Percentiles rank a stretch among this genome's conserved stretches.
phyloP scores from a whole-genome alignment of 1,140 invertebrate genomes.

The Prorops nasuta region DNA sequence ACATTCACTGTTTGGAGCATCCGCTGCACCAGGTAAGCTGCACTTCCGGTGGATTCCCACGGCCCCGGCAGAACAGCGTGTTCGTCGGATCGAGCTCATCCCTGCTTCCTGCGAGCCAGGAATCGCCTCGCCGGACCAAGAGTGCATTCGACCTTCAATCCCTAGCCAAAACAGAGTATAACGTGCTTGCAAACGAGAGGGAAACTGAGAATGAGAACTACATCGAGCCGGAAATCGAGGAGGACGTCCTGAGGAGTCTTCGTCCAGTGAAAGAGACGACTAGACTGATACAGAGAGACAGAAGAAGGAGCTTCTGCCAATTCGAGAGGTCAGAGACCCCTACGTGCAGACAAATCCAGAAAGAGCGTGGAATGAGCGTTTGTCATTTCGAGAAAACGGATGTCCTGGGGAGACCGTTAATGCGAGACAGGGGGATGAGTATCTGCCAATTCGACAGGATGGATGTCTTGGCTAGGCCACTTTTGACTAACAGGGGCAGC shows the following conservation, averaged over 20 bases:
- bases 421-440: slow-evolving; percentile 41
- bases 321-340: background rate
- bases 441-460: slow-evolving; percentile 43
- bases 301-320: background rate
- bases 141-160: slow-evolving; percentile 82
- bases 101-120: slow-evolving; percentile 46
- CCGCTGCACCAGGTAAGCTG: slow-evolving; percentile 37
- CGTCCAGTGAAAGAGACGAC: background rate
- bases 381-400: slow-evolving; percentile 29
- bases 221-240: slow-evolving; percentile 15
- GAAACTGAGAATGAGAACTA: slow-evolving; percentile 14
- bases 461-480: slow-evolving; percentile 24
- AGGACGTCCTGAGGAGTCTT: background rate
- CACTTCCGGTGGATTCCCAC: slow-evolving; percentile 42
- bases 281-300: background rate
- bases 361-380: slow-evolving; percentile 24
- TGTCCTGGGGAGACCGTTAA: slow-evolving; percentile 16
- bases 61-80: slow-evolving; percentile 76
- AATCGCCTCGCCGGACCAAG: slow-evolving; percentile 69
- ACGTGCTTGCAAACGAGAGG: slow-evolving; percentile 9
- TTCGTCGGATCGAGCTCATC: slow-evolving; percentile 74
- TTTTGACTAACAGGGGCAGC: slow-evolving; percentile 29
- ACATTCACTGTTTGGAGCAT: slow-evolving; percentile 64
- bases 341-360: no score
- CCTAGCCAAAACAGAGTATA: slow-evolving; percentile 52